Conservation (phyloP, 2,888 invertebrate species). For the Meloe dianella region DNA sequence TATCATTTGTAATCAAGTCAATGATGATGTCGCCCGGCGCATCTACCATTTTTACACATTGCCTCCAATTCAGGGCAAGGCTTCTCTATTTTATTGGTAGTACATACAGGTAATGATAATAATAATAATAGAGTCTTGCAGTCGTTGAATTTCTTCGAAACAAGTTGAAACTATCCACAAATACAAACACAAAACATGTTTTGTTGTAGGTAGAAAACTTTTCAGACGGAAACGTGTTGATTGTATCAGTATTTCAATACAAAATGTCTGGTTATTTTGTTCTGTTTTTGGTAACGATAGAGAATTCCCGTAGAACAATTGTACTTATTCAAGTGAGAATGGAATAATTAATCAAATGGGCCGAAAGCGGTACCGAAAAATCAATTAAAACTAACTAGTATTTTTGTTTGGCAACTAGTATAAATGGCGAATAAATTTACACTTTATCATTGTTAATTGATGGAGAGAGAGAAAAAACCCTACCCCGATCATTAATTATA, state of each 20-base stretch:
- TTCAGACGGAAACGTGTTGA: constrained; percentile 4
- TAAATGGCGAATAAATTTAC: too few species aligned
- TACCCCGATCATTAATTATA: neutral
- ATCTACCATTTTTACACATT: neutral
- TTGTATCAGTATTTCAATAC: neutral
- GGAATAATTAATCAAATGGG: neutral
- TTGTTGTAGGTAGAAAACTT: neutral
- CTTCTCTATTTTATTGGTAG: neutral
- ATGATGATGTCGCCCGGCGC: neutral
- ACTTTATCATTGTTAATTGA: too few species aligned
- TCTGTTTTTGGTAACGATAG: neutral
- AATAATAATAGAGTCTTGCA: constrained; percentile 2
- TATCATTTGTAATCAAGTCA: too few species aligned
- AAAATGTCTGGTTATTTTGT: neutral
- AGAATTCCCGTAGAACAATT: neutral
- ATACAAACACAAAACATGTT: neutral
- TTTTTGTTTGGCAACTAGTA: too few species aligned
- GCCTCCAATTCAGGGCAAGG: too few species aligned
- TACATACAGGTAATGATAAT: neutral
- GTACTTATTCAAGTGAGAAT: neutral
- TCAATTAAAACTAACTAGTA: too few species aligned
- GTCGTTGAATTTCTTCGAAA: neutral
- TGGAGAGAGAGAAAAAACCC: neutral
- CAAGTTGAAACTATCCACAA: neutral
- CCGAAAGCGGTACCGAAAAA: too few species aligned